Conservation (phyloP, 2,888 invertebrate species). For the Arenicola marina region DNA sequence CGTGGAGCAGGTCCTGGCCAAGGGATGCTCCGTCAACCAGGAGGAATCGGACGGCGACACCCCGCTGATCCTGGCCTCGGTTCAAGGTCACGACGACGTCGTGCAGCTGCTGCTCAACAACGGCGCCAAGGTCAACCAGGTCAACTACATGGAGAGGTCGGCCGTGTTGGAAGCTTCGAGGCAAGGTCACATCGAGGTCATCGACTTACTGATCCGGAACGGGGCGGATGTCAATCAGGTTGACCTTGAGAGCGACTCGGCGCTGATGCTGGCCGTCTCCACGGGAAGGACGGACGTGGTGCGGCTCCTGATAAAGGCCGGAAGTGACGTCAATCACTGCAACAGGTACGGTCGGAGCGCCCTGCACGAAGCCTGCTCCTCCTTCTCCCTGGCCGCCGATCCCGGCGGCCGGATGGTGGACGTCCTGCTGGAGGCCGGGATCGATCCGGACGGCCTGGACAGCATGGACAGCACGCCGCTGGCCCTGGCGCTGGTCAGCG, state of each 20-base stretch:
- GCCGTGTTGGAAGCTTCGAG: constrained; percentile 25
- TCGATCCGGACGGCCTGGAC: constrained; percentile 18
- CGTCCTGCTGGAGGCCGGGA: constrained; percentile 15
- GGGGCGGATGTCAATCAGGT: not conserved
- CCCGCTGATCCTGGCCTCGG: no score
- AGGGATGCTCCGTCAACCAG: constrained; percentile 11
- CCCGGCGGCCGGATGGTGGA: constrained; percentile 13
- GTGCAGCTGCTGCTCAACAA: constrained; percentile 8
- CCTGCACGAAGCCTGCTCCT: constrained; percentile 24
- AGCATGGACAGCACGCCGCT: constrained; percentile 46
- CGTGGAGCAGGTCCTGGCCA: constrained; percentile 13
- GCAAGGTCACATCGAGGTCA: constrained; percentile 29
- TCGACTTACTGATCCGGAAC: not conserved
- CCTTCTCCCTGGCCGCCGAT: constrained; percentile 21
- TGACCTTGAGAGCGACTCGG: not conserved
- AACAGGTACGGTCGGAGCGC: constrained; percentile 27
- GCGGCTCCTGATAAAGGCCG: not conserved
- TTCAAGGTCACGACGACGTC: no score
- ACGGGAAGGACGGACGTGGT: not conserved
- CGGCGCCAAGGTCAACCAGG: constrained; percentile 15
- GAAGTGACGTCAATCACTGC: constrained; percentile 7
- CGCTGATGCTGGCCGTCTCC: not conserved
- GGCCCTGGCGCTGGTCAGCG: constrained; percentile 47
- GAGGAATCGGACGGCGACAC: constrained; percentile 22
- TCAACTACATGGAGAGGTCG: constrained; percentile 32